phyloP scores from a whole-genome alignment of 2,888 invertebrate genomes.

The Seira sanloemensis region DNA sequence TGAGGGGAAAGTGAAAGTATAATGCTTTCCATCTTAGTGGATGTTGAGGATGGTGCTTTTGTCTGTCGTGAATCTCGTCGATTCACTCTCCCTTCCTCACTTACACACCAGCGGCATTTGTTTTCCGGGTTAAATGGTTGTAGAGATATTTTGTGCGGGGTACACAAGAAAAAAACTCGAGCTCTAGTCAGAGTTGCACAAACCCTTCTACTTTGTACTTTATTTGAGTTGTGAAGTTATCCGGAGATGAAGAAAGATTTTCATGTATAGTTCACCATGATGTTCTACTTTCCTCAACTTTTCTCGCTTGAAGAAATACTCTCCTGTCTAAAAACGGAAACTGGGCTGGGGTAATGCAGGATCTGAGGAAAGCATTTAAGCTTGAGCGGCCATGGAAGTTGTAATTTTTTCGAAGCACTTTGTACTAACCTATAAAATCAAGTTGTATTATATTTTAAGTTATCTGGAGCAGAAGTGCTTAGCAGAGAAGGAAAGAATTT shows the following conservation, averaged over 20 bases:
- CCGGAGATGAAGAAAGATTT: constrained; percentile 6
- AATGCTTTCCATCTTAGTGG: constrained; percentile 41
- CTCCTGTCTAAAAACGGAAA: background rate
- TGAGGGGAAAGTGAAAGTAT: constrained; percentile 45
- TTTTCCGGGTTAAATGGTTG: constrained; percentile 30
- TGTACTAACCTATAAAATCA: background rate
- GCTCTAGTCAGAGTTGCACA: background rate
- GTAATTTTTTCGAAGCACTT: background rate
- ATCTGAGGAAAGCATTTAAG: background rate
- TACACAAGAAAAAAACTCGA: background rate
- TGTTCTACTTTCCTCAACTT: constrained; percentile 10
- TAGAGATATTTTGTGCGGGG: background rate
- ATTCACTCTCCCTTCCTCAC: constrained; percentile 15
- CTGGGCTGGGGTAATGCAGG: background rate
- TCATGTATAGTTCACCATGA: background rate
- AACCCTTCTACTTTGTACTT: background rate
- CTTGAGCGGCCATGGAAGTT: background rate
- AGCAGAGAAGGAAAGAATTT: too few relatives aligned
- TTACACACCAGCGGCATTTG: constrained; percentile 28
- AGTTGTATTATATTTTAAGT: too few relatives aligned
- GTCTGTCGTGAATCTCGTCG: constrained; percentile 52
- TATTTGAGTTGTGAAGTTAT: constrained; percentile 13
- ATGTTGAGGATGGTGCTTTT: constrained; percentile 39
- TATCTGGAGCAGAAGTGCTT: too few relatives aligned
- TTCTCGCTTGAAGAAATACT: background rate